Evolutionary conservation across 1,140 invertebrate species (phyloP).

Genomic region (Macrotrachela quadricornifera): DNA sequence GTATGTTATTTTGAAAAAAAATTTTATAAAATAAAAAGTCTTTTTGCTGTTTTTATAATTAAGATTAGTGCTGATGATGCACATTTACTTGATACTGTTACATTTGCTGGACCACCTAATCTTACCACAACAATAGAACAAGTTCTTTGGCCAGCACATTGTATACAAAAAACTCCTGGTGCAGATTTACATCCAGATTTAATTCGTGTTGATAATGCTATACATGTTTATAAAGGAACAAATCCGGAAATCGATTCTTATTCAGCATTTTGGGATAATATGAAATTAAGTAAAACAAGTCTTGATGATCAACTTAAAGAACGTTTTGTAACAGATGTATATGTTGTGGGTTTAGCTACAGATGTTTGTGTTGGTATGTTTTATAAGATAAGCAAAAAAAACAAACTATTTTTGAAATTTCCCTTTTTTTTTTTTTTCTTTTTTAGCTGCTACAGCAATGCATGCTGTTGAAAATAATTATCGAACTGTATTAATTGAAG

Average conservation of each 20-base stretch:
- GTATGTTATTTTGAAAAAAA: no score
- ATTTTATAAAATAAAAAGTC: no score
- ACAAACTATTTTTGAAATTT: no score
- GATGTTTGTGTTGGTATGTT: constrained; percentile 71
- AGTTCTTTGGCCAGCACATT: constrained; percentile 68
- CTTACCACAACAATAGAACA: constrained; percentile 12
- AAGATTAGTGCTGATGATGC: no score
- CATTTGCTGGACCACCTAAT: constrained; percentile 37
- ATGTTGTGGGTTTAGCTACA: constrained; percentile 77
- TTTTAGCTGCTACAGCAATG: constrained; percentile 44
- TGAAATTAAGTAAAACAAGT: constrained; percentile 61
- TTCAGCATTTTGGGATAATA: constrained; percentile 93
- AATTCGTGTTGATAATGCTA: constrained; percentile 29
- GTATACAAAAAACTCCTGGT: constrained; percentile 79
- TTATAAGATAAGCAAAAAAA: no score
- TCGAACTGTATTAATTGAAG: constrained; percentile 64
- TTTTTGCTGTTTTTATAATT: no score
- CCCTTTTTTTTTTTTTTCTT: no score
- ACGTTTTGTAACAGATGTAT: constrained; percentile 66
- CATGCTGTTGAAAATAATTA: constrained; percentile 68
- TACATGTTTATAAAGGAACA: constrained; percentile 74
- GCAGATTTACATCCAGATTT: constrained; percentile 73
- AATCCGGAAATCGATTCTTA: constrained; percentile 86
- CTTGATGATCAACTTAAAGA: constrained; percentile 54
- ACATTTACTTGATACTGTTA: constrained; percentile 47